Conservation (phyloP, 30 jellyfish, hydroid and myxozoan genomes). For the Chironex yamaguchii region DNA sequence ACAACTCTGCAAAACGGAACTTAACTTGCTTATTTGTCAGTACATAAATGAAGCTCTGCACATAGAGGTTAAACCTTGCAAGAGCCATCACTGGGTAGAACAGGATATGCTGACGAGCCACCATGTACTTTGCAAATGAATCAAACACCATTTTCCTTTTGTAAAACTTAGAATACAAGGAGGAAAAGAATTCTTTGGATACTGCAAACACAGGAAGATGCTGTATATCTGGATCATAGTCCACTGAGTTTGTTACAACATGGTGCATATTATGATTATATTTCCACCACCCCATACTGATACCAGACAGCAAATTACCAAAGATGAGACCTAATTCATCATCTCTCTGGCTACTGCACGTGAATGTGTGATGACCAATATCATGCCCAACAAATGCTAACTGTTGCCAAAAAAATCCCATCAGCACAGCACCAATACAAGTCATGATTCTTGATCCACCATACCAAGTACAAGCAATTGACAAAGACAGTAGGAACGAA, state of each 20-base stretch:
- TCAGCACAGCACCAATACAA: slow-evolving; percentile 65
- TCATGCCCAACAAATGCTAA: slow-evolving; percentile 98
- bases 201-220: slow-evolving; percentile 94
- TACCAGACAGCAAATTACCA: slow-evolving; percentile 89
- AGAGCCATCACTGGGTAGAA: slow-evolving; percentile 87
- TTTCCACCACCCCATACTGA: slow-evolving; percentile 97
- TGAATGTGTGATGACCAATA: slow-evolving; percentile 93
- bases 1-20: slow-evolving; percentile 48
- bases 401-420: slow-evolving; percentile 97
- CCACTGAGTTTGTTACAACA: slow-evolving; percentile 84
- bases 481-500: slow-evolving; percentile 32
- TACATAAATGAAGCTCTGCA: slow-evolving; percentile 79
- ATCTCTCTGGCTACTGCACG: slow-evolving; percentile 74
- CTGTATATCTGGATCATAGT: slow-evolving; percentile 94
- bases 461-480: slow-evolving; percentile 26
- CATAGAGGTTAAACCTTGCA: slow-evolving; percentile 92
- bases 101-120: slow-evolving; percentile 83
- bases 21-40: slow-evolving; percentile 7
- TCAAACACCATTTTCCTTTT: slow-evolving; percentile 73
- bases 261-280: slow-evolving; percentile 93
- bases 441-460: not conserved
- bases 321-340: slow-evolving; percentile 72
- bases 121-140: slow-evolving; percentile 57
- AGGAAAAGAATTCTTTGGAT: slow-evolving; percentile 76
- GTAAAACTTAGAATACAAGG: slow-evolving; percentile 80